These are phyloP conservation scores for Clarias pachynema DNA, from an alignment of 2,797 vertebrate genomes.

Conservation along the genomic window DNA sequence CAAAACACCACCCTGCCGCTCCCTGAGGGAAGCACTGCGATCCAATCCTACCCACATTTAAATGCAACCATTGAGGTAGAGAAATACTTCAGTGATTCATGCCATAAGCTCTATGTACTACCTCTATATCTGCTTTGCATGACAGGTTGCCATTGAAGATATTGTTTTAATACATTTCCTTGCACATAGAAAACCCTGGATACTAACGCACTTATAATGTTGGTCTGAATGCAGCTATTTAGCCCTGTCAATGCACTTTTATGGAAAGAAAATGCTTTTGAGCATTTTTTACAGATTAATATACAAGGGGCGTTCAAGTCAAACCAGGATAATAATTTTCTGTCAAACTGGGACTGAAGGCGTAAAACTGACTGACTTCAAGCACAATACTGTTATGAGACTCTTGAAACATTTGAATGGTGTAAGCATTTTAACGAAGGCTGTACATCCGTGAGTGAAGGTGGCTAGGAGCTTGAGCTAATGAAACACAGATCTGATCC, in stretches of 20 bases:
- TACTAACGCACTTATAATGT: background rate
- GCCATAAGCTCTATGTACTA: background rate
- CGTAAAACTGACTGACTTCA: no score
- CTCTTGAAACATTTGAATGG: no score
- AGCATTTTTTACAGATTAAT: background rate
- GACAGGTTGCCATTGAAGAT: background rate
- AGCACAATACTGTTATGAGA: no score
- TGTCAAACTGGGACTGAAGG: no score
- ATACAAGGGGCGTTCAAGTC: no score
- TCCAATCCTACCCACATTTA: conserved; percentile 4
- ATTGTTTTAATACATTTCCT: background rate
- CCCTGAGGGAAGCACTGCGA: conserved; percentile 5
- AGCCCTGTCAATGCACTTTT: background rate
- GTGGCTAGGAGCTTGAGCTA: no score
- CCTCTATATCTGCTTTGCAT: background rate
- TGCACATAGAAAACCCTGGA: background rate
- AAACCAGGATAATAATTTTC: no score
- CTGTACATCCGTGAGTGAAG: no score
- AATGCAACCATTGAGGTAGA: background rate
- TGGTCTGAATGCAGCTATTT: background rate
- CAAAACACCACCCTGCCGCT: conserved; percentile 5
- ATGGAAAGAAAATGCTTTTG: background rate
- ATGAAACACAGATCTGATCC: no score
- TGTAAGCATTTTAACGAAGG: no score
- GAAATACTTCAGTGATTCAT: conserved; percentile 1